A percentile compares a stretch with the other conserved stretches of the same genome.
Conservation (phyloP, 2,113 vertebrate genomes). For the Lagenorhynchus albirostris region DNA sequence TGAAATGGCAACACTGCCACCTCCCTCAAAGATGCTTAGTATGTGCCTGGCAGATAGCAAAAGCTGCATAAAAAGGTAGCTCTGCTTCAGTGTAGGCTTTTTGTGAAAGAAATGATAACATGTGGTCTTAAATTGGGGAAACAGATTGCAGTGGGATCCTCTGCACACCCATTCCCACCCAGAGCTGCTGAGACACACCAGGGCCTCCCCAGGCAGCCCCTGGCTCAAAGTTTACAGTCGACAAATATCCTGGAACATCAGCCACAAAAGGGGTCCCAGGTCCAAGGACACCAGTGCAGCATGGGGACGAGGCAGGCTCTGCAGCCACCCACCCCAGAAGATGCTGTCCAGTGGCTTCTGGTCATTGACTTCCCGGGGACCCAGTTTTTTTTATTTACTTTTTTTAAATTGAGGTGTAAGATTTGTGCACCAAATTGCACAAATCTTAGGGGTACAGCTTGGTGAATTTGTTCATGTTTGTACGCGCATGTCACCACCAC, state of each 20-base stretch:
- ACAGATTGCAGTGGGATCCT: not conserved
- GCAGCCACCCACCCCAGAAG: not conserved
- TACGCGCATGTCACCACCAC: rapidly evolving
- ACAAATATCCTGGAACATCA: not conserved
- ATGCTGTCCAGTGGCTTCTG: not conserved
- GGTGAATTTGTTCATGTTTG: not conserved
- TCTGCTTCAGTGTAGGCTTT: not conserved
- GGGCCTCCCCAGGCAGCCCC: not conserved
- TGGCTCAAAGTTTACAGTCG: not conserved
- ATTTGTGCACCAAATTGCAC: not conserved
- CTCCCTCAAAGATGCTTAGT: not conserved
- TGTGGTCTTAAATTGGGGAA: not conserved
- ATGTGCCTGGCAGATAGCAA: not conserved
- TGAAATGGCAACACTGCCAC: not conserved
- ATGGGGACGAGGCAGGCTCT: not conserved
- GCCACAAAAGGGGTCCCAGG: not conserved
- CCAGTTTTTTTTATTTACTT: not conserved
- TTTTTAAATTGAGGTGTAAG: not conserved
- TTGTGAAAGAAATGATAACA: not conserved
- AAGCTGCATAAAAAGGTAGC: not conserved
- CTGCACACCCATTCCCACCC: not conserved
- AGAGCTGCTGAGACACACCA: not conserved
- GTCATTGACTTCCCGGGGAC: not conserved
- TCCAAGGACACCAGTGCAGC: not conserved
- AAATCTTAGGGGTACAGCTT: not conserved